A percentile compares a stretch with the other conserved stretches of the same genome.
These are phyloP conservation scores for Panthera uncia DNA, from an alignment of 2,113 vertebrate genomes.

Conservation along the genomic window DNA sequence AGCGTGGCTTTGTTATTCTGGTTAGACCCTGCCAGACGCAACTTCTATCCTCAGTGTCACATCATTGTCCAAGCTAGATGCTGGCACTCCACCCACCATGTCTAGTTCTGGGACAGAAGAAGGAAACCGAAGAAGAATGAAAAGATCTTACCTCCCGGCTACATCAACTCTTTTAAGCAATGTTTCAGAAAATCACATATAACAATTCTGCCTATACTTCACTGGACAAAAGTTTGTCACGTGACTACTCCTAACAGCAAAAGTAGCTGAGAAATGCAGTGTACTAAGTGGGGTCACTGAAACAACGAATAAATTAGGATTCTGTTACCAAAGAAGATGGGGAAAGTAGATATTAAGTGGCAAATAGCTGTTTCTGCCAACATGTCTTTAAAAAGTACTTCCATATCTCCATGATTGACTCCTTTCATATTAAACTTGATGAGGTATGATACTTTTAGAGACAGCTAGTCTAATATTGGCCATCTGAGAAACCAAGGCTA, in stretches of 20 bases:
- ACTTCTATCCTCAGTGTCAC: background rate
- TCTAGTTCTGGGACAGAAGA: background rate
- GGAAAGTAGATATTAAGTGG: background rate
- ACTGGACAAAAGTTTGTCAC: background rate
- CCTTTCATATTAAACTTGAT: background rate
- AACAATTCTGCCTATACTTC: background rate
- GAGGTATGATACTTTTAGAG: background rate
- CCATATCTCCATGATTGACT: background rate
- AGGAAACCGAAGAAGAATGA: background rate
- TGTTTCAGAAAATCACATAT: background rate
- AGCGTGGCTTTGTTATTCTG: background rate
- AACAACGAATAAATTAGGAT: background rate
- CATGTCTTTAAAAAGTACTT: background rate
- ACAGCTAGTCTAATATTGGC: background rate
- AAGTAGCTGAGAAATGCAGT: background rate
- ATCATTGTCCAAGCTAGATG: background rate
- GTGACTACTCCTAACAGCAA: background rate
- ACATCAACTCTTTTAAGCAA: background rate
- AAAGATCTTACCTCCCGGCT: background rate
- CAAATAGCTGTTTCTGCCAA: background rate
- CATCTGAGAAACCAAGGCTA: background rate
- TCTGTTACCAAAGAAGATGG: background rate
- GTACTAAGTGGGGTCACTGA: background rate
- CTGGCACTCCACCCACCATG: background rate
- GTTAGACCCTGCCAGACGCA: background rate